Evolutionary conservation across 2,888 invertebrate genomes (phyloP), one percentile per base, ranked within the genome.

Genomic region (Microdon myrmicae): DNA sequence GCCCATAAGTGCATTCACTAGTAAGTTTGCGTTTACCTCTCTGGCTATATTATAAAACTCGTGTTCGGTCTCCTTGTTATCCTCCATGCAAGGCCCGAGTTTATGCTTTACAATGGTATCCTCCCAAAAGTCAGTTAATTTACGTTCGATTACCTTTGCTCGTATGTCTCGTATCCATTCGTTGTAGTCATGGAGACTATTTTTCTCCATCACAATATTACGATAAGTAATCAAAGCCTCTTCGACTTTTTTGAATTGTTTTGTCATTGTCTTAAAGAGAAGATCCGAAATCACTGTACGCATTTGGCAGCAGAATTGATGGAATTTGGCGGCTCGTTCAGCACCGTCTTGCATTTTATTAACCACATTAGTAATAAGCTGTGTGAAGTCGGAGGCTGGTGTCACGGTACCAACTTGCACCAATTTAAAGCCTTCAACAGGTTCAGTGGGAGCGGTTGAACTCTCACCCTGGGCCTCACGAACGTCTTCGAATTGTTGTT

Each of bases 341-440:
- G 76, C 71, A 9, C 69, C 71, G 37, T 72, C 70, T 3, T 61
- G 13, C 4, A 74, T 58, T 4, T 67, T 53, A 2, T 71, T 69
- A 8, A 77, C 68, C 7, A 81, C 83, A 68, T 76, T 72, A 8
- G 73, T 72, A 37, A 79, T 74, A 45, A 88, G 79, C 12, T 72
- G 70, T 60, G 75, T 75, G 68, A 85, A 89, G 73, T 89, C 88
- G 44, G 82, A 81, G 3, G 84, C 81, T 0, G 89, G 89, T 19
- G 83, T 82, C 2, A 84, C 73, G 4, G 86, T 83, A 0, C 88
- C 85, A 43, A 89, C 83, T 74, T 79, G 71, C 0, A 47, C 32
- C 3, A 51, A 29, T 8, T 22, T 47, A 4, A 37, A 19, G 35
- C 68, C 54, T 43, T 69, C 41, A 53, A 55, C 14, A 13, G 26